phyloP scores from a whole-genome alignment of 2,113 vertebrate species.

The Chrysochloris asiatica region DNA sequence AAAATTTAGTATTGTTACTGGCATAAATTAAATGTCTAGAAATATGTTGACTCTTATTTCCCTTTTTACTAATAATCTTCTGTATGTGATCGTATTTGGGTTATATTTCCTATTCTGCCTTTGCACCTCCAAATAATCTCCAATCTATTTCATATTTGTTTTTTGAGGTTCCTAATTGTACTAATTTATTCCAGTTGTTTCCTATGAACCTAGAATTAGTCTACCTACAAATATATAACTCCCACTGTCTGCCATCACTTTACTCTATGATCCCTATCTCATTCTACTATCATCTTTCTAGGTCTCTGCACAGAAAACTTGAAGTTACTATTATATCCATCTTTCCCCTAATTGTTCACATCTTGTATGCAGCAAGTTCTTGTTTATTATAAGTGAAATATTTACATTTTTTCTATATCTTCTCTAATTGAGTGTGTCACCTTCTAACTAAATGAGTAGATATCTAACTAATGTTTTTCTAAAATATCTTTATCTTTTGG shows the following conservation, averaged over 20 bases:
- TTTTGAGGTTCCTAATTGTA: neutral
- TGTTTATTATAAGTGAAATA: neutral
- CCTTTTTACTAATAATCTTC: neutral
- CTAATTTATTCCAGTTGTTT: neutral
- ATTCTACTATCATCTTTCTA: neutral
- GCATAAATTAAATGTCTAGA: constrained; percentile 13
- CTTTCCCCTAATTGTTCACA: neutral
- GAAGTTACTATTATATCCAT: neutral
- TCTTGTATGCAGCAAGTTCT: neutral
- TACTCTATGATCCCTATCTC: neutral
- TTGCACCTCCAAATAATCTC: neutral
- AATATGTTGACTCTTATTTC: neutral
- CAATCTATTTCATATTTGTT: neutral
- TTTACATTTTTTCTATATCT: neutral
- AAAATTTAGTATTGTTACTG: constrained; percentile 10
- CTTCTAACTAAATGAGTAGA: neutral
- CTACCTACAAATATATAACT: neutral
- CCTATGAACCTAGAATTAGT: neutral
- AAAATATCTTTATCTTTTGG: neutral
- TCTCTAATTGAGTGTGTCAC: neutral
- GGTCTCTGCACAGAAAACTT: neutral
- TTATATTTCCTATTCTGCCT: neutral
- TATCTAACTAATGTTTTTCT: neutral
- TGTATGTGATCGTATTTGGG: neutral
- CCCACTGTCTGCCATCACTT: neutral